phyloP scores from a whole-genome alignment of 2,797 vertebrate species.

The Helicolenus hilgendorfi region DNA sequence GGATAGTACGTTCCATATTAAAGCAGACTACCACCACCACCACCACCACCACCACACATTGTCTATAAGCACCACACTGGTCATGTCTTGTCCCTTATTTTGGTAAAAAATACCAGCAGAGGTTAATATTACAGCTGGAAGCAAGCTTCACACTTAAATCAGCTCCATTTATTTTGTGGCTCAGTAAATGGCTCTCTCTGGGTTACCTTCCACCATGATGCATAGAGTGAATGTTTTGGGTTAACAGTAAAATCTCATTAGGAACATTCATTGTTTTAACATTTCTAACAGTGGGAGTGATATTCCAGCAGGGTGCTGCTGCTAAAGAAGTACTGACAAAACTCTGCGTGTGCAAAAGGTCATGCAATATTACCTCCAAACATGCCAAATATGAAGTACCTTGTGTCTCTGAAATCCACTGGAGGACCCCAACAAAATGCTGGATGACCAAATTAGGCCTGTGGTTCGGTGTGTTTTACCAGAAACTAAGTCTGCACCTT shows the following conservation, averaged over 20 bases:
- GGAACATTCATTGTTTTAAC: slow-evolving; percentile 50
- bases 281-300: slow-evolving; percentile 35
- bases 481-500: slow-evolving; percentile 30
- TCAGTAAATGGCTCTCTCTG: slow-evolving; percentile 35
- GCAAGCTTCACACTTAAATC: slow-evolving; percentile 2
- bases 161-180: neutral
- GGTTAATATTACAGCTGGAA: slow-evolving; percentile 11
- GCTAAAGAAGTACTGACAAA: neutral
- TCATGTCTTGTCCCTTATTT: neutral
- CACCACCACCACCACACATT: neutral
- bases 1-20: neutral
- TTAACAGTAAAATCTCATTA: slow-evolving; percentile 23
- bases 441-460: slow-evolving; percentile 68
- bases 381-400: slow-evolving; percentile 10
- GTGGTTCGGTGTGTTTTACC: slow-evolving; percentile 27
- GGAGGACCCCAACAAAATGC: slow-evolving; percentile 45
- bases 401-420: slow-evolving; percentile 41
- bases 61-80: neutral
- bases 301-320: slow-evolving; percentile 38
- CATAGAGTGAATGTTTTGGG: slow-evolving; percentile 9
- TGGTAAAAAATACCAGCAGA: neutral
- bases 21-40: neutral
- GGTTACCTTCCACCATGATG: slow-evolving; percentile 31
- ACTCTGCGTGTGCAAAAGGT: slow-evolving; percentile 2
- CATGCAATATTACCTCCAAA: slow-evolving; percentile 17